Evolutionary conservation across 2,888 invertebrate genomes (phyloP).

Genomic region (Yponomeuta evonymella): DNA sequence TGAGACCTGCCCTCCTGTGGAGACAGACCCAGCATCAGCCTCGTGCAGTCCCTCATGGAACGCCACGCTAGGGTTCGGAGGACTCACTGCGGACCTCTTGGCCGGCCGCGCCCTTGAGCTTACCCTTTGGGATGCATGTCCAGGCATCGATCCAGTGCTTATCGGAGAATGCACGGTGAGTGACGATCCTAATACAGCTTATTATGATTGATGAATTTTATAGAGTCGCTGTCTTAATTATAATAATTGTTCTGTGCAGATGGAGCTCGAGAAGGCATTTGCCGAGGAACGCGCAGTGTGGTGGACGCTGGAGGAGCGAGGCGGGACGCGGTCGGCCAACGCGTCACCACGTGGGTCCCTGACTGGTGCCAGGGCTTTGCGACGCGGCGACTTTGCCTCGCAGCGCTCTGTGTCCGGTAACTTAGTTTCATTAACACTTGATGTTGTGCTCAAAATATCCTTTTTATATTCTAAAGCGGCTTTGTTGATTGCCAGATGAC

Average conservation of each 20-base stretch:
- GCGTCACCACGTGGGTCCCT: slow-evolving; percentile 88
- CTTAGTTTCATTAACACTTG: slow-evolving; percentile 15
- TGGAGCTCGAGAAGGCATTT: slow-evolving; percentile 89
- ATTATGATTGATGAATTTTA: no score
- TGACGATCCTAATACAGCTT: slow-evolving; percentile 11
- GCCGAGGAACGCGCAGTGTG: slow-evolving; percentile 92
- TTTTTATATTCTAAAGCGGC: slow-evolving; percentile 5
- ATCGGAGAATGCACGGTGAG: slow-evolving; percentile 85
- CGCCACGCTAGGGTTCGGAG: slow-evolving; percentile 89
- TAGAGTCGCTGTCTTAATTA: neutral
- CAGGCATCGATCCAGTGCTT: slow-evolving; percentile 87
- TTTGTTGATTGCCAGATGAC: slow-evolving; percentile 66
- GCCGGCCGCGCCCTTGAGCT: slow-evolving; percentile 89
- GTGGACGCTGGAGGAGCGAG: slow-evolving; percentile 91
- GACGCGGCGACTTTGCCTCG: slow-evolving; percentile 83
- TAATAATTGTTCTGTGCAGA: slow-evolving; percentile 35
- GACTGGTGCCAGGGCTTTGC: slow-evolving; percentile 80
- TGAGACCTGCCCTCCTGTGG: slow-evolving; percentile 83
- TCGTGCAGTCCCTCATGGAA: slow-evolving; percentile 95
- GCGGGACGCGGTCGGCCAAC: slow-evolving; percentile 84
- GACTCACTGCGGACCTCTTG: slow-evolving; percentile 85
- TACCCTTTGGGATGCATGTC: slow-evolving; percentile 91
- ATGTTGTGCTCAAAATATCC: slow-evolving; percentile 4
- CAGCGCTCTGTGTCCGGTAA: slow-evolving; percentile 84
- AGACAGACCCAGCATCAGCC: slow-evolving; percentile 90